These are phyloP conservation scores for Polyodon spathula DNA, from an alignment of 2,113 vertebrate species.

Conservation along the genomic window DNA sequence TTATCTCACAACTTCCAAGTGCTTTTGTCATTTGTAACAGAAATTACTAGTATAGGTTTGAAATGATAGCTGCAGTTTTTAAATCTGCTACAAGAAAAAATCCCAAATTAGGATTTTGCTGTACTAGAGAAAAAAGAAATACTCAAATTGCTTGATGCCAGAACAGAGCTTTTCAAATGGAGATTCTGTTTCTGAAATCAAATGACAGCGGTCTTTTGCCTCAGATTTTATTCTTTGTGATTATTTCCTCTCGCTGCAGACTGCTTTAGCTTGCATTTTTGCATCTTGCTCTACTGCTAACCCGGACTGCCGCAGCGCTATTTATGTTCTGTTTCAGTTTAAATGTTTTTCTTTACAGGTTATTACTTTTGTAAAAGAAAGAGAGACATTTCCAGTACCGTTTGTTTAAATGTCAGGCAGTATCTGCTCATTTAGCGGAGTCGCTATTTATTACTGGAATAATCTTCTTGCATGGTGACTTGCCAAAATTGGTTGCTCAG, in stretches of 20 bases:
- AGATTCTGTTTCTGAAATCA: not conserved
- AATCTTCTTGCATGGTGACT: not conserved
- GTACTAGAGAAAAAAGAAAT: too few relatives aligned
- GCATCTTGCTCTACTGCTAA: constrained; percentile 1
- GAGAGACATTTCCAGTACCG: not conserved
- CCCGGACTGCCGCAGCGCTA: not conserved
- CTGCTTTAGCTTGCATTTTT: constrained; percentile 14
- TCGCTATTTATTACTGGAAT: not conserved
- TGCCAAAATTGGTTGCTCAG: too few relatives aligned
- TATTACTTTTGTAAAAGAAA: not conserved
- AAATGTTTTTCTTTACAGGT: not conserved
- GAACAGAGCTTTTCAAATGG: too few relatives aligned
- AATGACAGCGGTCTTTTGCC: not conserved
- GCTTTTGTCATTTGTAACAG: too few relatives aligned
- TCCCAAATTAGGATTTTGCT: too few relatives aligned
- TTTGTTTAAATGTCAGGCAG: not conserved
- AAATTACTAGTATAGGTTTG: too few relatives aligned
- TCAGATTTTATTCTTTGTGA: constrained; percentile 44
- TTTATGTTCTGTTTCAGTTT: constrained; percentile 1
- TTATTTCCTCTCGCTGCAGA: constrained; percentile 34
- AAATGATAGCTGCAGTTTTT: too few relatives aligned
- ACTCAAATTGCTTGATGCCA: too few relatives aligned
- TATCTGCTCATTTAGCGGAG: too few relatives aligned
- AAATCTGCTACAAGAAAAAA: too few relatives aligned
- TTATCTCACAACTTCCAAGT: too few relatives aligned